phyloP scores from a whole-genome alignment of 2,797 vertebrate species.

The Anniella stebbinsi region DNA sequence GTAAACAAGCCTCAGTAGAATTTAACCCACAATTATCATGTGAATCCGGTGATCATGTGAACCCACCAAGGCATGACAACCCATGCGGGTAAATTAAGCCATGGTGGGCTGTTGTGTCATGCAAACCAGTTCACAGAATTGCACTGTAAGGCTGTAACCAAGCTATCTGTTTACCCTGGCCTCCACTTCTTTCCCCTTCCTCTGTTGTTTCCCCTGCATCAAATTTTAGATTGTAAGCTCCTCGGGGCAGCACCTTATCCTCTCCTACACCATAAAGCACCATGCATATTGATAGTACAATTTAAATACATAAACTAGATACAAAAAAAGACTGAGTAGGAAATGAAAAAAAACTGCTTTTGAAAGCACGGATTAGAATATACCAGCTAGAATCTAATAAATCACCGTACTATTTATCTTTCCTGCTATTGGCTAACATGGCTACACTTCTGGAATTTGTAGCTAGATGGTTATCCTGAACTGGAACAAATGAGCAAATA shows the following conservation, averaged over 20 bases:
- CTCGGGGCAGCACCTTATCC: neutral
- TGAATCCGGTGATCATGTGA: too few species aligned
- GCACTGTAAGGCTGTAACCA: neutral
- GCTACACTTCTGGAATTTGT: slow-evolving; percentile 1
- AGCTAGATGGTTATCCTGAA: slow-evolving; percentile 12
- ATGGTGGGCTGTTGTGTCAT: too few species aligned
- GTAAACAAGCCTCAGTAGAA: too few species aligned
- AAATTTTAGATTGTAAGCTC: neutral
- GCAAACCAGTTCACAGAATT: too few species aligned
- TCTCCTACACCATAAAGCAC: neutral
- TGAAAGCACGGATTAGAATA: neutral
- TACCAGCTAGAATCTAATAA: neutral
- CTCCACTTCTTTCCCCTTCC: neutral
- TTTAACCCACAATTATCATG: too few species aligned
- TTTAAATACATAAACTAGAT: neutral
- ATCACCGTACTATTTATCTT: neutral
- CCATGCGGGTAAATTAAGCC: too few species aligned
- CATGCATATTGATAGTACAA: neutral
- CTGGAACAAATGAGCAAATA: slow-evolving; percentile 35
- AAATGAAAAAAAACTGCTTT: neutral
- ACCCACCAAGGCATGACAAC: too few species aligned
- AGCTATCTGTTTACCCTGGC: neutral
- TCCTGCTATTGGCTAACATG: neutral
- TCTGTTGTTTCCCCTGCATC: too few species aligned
- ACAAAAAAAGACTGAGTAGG: neutral